Base-by-base conservation (phyloP, 2,797 vertebrate species). In the Crax fasciolata region DNA sequence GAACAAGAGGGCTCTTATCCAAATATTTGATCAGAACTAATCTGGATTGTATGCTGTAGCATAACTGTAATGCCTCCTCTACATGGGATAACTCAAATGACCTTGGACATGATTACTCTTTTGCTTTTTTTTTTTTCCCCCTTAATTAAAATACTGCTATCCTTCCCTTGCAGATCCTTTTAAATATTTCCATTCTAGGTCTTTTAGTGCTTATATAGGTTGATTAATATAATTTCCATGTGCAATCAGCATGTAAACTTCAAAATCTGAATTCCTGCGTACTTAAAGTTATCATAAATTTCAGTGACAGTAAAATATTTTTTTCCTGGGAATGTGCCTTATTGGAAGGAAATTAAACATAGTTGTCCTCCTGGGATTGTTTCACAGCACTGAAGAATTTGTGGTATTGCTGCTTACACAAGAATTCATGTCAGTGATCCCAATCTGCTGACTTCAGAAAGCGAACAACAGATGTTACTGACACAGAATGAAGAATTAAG, bases 11-110 rank as follows among this genome's bases (percentile, higher is more conserved):
- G 72, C 89, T 93, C 59, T 89, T 91, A 82, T 86, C 30, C 83
- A 95, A 78, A 70, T 87, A 75, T 90, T 95, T 89, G 52, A 70
- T 83, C 32, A 89, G 94, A 93, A 91, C 89, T 95, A 78, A 94
- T 80, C 72, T 83, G 78, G 79, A 77, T 90, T 87, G 84, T 82
- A 87, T 79, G 78, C 0, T 6, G 76, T 82, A 75, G 52, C 51
- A 51, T 89, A 95, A 88, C 46, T 73, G 52, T 27, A 95, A 23
- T 21, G 12, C 48, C 95, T 94, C 11, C 3, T 63, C 67, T 72
- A 61, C 38, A 63, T 11, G 23, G 27, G 23, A 59, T 43, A 87
- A 79, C 38, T 13, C 28, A 81, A 92, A 75, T 25, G 4, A 80
- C 61, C 72, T 70, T 79, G 55, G 54, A 58, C 12, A n/a, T 9